Evolutionary conservation across 2,113 vertebrate genomes (phyloP).

Genomic region (Gallinago jamesoni): DNA sequence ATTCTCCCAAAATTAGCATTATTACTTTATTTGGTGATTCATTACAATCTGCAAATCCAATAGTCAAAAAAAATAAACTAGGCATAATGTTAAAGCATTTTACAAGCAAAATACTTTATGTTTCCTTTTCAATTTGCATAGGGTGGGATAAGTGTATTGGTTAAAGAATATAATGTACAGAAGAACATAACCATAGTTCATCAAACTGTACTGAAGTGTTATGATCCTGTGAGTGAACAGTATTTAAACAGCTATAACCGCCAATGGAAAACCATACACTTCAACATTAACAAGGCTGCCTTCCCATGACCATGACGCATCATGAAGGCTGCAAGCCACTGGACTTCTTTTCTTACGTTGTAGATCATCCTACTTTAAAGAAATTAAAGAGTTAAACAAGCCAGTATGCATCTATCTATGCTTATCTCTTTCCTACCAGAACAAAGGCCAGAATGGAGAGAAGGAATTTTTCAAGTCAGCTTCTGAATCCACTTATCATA

Average conservation of each 20-base stretch:
- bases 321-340: not conserved
- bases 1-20: constrained; percentile 69
- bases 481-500: not conserved
- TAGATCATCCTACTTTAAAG: constrained; percentile 13
- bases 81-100: constrained; percentile 75
- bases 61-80: constrained; percentile 74
- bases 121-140: constrained; percentile 65
- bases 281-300: constrained; percentile 15
- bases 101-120: constrained; percentile 78
- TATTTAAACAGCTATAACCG: not conserved
- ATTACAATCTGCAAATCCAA: constrained; percentile 75
- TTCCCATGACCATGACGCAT: not conserved
- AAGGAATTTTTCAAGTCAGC: not conserved
- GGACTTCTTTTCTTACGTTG: not conserved
- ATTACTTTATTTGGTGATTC: constrained; percentile 77
- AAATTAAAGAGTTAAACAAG: constrained; percentile 57
- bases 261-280: constrained; percentile 48
- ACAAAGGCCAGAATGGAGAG: not conserved
- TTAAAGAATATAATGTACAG: constrained; percentile 73
- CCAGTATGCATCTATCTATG: constrained; percentile 30
- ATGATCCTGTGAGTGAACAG: constrained; percentile 19
- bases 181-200: constrained; percentile 68
- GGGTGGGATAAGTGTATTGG: constrained; percentile 65
- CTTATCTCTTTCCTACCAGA: constrained; percentile 7
- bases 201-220: constrained; percentile 42